Evolutionary conservation across 1,140 invertebrate genomes (phyloP).

Genomic region (Cyrtorhinus lividipennis): DNA sequence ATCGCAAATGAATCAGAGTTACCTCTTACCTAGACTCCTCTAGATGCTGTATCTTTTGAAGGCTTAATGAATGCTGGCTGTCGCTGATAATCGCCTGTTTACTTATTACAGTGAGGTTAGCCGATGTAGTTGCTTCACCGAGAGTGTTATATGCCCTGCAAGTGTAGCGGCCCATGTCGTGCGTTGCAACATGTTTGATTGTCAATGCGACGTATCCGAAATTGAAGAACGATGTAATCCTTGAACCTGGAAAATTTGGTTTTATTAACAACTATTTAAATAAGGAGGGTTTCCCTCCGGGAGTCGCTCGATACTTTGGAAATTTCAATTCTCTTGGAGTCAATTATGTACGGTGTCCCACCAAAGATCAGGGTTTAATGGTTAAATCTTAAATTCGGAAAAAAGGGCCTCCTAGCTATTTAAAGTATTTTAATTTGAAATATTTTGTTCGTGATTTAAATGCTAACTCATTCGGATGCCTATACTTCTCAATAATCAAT

Average conservation of each 20-base stretch:
- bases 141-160: slow-evolving; percentile 75
- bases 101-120: slow-evolving; percentile 71
- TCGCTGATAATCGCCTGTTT: slow-evolving; percentile 70
- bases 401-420: too few relatives aligned
- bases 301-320: too few relatives aligned
- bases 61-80: slow-evolving; percentile 69
- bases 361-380: too few relatives aligned
- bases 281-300: too few relatives aligned
- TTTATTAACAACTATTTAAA: too few relatives aligned
- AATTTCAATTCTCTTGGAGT: too few relatives aligned
- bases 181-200: slow-evolving; percentile 78
- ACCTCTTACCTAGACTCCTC: slow-evolving; percentile 59
- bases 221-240: slow-evolving; percentile 89
- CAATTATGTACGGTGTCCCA: too few relatives aligned
- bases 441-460: too few relatives aligned
- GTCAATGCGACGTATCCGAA: slow-evolving; percentile 94
- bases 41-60: slow-evolving; percentile 76
- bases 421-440: too few relatives aligned
- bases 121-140: slow-evolving; percentile 76
- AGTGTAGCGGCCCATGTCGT: slow-evolving; percentile 84
- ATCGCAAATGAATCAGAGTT: background rate
- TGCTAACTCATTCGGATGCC: too few relatives aligned
- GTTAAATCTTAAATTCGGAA: too few relatives aligned
- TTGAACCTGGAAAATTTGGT: slow-evolving; percentile 59
- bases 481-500: too few relatives aligned